Percentiles rank a stretch among this genome's conserved stretches.
These are phyloP conservation scores for Donacobius atricapilla DNA, from an alignment of 2,113 vertebrate genomes.

Conservation along the genomic window DNA sequence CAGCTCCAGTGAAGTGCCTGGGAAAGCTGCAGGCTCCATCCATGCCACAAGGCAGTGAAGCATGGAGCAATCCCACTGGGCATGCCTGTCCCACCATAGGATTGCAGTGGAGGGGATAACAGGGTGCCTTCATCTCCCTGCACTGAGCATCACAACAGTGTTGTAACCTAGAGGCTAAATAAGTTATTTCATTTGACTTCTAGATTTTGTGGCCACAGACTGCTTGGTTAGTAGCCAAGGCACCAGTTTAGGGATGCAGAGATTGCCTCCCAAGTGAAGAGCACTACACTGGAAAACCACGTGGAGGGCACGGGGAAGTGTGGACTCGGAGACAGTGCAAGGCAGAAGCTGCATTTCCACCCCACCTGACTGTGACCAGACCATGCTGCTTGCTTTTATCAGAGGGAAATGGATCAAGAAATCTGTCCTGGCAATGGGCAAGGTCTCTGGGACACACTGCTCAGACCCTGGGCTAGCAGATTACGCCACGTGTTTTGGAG, in stretches of 20 bases:
- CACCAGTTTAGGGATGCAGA: not conserved
- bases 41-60: not conserved
- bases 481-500: not conserved
- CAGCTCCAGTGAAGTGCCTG: not conserved
- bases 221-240: not conserved
- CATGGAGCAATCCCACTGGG: not conserved
- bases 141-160: not conserved
- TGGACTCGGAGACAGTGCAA: not conserved
- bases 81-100: not conserved
- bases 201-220: not conserved
- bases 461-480: not conserved
- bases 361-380: not conserved
- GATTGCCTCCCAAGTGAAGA: not conserved
- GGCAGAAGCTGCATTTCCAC: not conserved
- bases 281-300: rapidly evolving
- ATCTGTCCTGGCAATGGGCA: not conserved
- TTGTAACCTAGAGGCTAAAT: not conserved
- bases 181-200: not conserved
- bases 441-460: not conserved
- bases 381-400: not conserved
- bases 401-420: not conserved
- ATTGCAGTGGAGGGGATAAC: not conserved
- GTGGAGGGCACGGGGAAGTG: not conserved
- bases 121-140: not conserved
- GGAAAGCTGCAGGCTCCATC: not conserved